Conservation (phyloP, 2,888 invertebrate species). For the Sphaerophoria rueppellii region DNA sequence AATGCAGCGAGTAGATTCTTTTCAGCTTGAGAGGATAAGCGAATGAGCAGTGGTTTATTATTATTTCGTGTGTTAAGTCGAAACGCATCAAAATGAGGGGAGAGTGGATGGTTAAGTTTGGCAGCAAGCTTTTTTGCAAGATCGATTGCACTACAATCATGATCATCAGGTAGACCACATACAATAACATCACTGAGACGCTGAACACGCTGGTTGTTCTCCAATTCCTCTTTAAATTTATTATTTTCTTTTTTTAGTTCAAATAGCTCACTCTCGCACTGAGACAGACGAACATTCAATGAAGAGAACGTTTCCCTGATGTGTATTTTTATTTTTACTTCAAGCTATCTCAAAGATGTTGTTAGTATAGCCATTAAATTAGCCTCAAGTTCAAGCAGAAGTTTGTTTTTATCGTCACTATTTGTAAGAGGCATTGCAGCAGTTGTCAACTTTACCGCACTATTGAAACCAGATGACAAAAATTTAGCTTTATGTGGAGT, state of each 20-base stretch:
- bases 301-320: background rate
- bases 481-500: no score
- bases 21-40: no score
- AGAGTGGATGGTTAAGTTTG: background rate
- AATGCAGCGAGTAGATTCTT: no score
- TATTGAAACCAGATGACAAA: no score
- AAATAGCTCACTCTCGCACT: background rate
- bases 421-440: background rate
- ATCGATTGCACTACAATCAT: background rate
- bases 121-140: background rate
- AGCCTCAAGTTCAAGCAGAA: background rate
- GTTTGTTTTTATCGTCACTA: slow-evolving; percentile 1
- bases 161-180: background rate
- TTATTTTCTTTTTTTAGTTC: background rate
- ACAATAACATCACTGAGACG: background rate
- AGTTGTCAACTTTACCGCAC: no score
- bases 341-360: background rate
- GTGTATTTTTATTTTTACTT: background rate
- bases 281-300: background rate
- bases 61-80: background rate
- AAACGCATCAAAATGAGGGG: background rate
- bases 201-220: no score
- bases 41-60: no score
- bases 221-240: background rate
- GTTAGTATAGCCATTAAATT: background rate